Percentiles rank a stretch among this genome's conserved stretches.
These are phyloP conservation scores for Xiphophorus couchianus DNA, from an alignment of 2,113 vertebrate species.

Conservation along the genomic window DNA sequence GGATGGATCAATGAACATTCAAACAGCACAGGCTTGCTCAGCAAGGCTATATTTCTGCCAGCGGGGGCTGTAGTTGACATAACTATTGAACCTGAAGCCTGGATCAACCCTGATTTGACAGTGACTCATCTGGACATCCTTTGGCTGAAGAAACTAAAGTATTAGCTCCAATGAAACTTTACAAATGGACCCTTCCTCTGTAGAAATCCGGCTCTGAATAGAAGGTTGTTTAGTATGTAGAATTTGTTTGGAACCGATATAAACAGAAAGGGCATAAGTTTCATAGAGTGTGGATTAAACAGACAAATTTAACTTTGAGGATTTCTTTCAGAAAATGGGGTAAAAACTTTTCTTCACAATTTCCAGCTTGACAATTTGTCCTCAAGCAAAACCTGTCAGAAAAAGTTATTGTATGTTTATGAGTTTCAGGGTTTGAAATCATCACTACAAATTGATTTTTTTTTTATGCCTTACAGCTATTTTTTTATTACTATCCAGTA, in stretches of 20 bases:
- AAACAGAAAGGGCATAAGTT: not conserved
- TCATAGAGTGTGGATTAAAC: not conserved
- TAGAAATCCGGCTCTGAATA: not conserved
- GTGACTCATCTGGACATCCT: slow-evolving; percentile 53
- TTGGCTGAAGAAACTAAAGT: slow-evolving; percentile 12
- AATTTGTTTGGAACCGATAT: slow-evolving; percentile 1
- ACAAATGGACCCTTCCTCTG: not conserved
- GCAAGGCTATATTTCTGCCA: not conserved
- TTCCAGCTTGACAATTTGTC: not conserved
- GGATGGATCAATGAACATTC: not conserved
- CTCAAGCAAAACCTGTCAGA: not conserved
- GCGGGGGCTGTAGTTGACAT: fast-evolving
- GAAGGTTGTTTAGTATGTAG: fast-evolving
- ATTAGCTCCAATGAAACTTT: no score
- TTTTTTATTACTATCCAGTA: not conserved
- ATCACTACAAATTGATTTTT: slow-evolving; percentile 52
- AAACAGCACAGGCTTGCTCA: slow-evolving; percentile 58
- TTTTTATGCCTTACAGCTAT: not conserved
- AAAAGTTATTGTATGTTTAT: slow-evolving; percentile 6
- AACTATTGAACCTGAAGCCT: fast-evolving
- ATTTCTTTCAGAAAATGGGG: not conserved
- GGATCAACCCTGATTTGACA: fast-evolving
- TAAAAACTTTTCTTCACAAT: not conserved
- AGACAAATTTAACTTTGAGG: not conserved
- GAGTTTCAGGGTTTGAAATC: slow-evolving; percentile 3